Evolutionary conservation across 2,888 invertebrate species (phyloP), one percentile per base, ranked within the genome.

Genomic region (Tenthredo notha): DNA sequence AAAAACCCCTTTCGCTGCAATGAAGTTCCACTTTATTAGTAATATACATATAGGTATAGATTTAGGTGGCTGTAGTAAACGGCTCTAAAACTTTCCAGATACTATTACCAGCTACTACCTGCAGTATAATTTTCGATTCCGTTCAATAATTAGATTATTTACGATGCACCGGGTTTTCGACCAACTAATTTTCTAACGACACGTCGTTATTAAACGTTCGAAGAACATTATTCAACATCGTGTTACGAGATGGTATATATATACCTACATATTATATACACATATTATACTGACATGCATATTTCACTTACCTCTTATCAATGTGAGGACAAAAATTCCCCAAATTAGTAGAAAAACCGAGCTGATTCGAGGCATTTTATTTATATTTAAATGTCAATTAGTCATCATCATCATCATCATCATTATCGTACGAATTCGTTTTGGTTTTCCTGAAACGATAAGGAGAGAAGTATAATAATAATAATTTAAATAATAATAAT

Each of bases 271-370:
- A n/a, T n/a, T n/a, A n/a, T 29, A 67, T 29, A 33, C 29, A 33
- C 12, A 18, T 33, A 47, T 12, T 47, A 47, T 40, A 40, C 40
- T 40, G 40, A 9, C 40, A 43, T 12, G 3, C 1, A 37, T 7
- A 0, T 7, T 47, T 0, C 12, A 61, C 75, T 84, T 90, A 93
- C 93, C 93, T 93, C 92, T 91, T 88, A 93, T 92, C 87, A 93
- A 90, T 89, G 91, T 89, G 88, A 92, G 90, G 88, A 93, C 90
- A 85, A 93, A 92, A 87, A 93, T 90, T 89, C 92, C 93, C 93
- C 92, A 93, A 89, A 93, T 91, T 86, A 92, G 92, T 88, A 93
- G 90, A 90, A 93, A 92, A 88, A 92, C 90, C 88, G 93, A 91
- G 90, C 90, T 92, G 91, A 91, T 91, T 86, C 91, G 90, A 89